Base-by-base conservation (phyloP, 2,113 vertebrate genomes). In the Gopherus flavomarginatus region DNA sequence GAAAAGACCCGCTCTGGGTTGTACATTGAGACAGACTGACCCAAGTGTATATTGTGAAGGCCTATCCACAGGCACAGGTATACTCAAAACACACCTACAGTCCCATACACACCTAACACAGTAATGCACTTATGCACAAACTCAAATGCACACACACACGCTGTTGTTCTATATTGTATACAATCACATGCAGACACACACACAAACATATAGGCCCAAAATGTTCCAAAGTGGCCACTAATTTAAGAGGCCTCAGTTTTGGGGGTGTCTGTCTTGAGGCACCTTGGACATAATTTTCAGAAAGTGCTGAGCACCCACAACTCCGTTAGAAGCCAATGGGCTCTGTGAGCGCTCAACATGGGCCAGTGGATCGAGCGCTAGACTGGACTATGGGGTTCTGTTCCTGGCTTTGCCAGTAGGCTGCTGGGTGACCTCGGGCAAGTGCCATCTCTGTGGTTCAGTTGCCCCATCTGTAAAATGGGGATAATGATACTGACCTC, bases 311-410 rank as follows among this genome's bases (percentile, higher is more conserved):
- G 52, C 47, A 38, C 5, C 9, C 77, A 10, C 6, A 1, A 0
- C 27, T 12, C 19, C 0, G 0, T 5, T 1, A 42, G 26, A 13
- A 49, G 69, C 59, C 54, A 77, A 89, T 0, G 1, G n/a, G 52
- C 2, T 52, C 26, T 5, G 53, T 27, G 57, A 65, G 83, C 10
- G 4, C 56, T 85, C 5, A 0, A 17, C 62, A 65, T 7, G 62
- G 62, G 29, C 62, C 12, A 7, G 12, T 62, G 59, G 13, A 26
- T 57, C 26, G 26, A 27, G 24, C 59, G 3, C 31, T 69, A 26
- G 35, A n/a, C 35, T 69, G 35, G 62, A n/a, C 62, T 19, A 69
- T 10, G 16, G 35, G 16, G 31, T n/a, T n/a, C 62, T 21, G 62
- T n/a, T n/a, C 62, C 35, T 65, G 62, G 14, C 31, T n/a, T 69